Percentiles rank a stretch among this genome's conserved stretches.
Conservation (phyloP, 2,888 invertebrate genomes). For the Drosophila parthenogenetica region DNA sequence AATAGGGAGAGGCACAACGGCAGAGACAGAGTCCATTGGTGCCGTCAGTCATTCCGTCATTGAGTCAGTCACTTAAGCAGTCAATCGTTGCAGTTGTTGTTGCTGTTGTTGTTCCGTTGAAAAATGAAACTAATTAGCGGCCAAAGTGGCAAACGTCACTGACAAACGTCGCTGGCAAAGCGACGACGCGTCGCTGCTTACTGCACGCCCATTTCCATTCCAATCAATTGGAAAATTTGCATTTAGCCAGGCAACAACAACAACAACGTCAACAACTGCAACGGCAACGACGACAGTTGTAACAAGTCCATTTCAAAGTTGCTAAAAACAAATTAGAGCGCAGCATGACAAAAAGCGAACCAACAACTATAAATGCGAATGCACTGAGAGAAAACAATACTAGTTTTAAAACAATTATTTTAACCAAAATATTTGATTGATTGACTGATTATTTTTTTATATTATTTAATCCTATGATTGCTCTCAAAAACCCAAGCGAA, state of each 20-base stretch:
- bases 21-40: slow-evolving; percentile 32
- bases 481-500: too few relatives aligned
- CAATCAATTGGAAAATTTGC: slow-evolving; percentile 82
- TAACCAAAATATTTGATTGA: too few relatives aligned
- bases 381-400: too few relatives aligned
- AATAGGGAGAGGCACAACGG: too few relatives aligned
- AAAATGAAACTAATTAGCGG: slow-evolving; percentile 79
- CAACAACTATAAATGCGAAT: slow-evolving; percentile 28
- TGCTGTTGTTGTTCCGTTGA: slow-evolving; percentile 47
- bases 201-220: slow-evolving; percentile 59
- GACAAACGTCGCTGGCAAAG: slow-evolving; percentile 2
- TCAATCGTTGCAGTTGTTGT: slow-evolving; percentile 51
- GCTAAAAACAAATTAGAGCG: slow-evolving; percentile 68
- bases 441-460: too few relatives aligned
- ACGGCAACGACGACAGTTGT: slow-evolving; percentile 42
- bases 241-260: slow-evolving; percentile 59
- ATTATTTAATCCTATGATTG: too few relatives aligned
- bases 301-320: slow-evolving; percentile 64
- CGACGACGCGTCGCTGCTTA: slow-evolving; percentile 22
- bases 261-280: slow-evolving; percentile 14
- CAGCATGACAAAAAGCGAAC: slow-evolving; percentile 63
- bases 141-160: slow-evolving; percentile 34
- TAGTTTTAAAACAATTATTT: too few relatives aligned
- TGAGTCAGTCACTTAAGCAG: slow-evolving; percentile 61
- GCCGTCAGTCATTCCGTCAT: slow-evolving; percentile 50